Evolutionary conservation across 2,888 invertebrate genomes (phyloP).

Genomic region (Tholera decimalis): DNA sequence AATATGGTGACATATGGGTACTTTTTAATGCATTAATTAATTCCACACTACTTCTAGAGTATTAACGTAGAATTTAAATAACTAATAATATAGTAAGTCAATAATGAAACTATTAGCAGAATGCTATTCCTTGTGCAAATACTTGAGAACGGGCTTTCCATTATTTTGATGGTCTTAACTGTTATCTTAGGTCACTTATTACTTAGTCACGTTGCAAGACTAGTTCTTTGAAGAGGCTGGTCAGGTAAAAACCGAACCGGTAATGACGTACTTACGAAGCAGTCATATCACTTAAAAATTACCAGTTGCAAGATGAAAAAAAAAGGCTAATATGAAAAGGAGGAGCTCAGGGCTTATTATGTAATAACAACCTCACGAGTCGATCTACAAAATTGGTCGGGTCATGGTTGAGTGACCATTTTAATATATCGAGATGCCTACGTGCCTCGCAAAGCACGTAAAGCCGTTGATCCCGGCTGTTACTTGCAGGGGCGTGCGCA

Average conservation of each 20-base stretch:
- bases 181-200: constrained; percentile 29
- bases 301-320: background rate
- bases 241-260: constrained; percentile 21
- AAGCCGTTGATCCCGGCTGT: no score
- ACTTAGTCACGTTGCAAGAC: constrained; percentile 30
- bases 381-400: no score
- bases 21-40: constrained; percentile 2
- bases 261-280: background rate
- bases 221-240: constrained; percentile 39
- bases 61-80: constrained; percentile 9
- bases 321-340: no score
- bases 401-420: no score
- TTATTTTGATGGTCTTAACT: constrained; percentile 37
- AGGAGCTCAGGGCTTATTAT: no score
- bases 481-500: no score
- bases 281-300: background rate
- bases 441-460: no score
- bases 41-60: background rate
- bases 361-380: no score
- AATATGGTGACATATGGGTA: background rate
- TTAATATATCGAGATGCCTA: no score
- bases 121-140: constrained; percentile 23
- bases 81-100: background rate
- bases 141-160: constrained; percentile 43
- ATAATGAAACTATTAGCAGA: constrained; percentile 15